These are phyloP conservation scores for Timema podura DNA, from an alignment of 2,888 invertebrate species.

Conservation along the genomic window DNA sequence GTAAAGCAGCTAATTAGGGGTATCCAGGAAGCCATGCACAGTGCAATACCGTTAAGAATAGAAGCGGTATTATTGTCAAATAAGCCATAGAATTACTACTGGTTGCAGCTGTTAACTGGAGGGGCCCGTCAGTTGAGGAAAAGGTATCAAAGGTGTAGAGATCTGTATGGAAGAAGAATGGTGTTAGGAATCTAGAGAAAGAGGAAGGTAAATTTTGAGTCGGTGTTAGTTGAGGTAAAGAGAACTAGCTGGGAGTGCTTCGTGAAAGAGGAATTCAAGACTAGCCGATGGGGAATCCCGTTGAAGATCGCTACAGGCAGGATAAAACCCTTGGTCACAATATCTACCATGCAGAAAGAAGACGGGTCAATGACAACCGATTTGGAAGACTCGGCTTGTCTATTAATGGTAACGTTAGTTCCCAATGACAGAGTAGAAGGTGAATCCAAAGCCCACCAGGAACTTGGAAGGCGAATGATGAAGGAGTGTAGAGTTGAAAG, in stretches of 20 bases:
- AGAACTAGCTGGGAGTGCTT: background rate
- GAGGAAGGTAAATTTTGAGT: background rate
- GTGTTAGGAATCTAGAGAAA: background rate
- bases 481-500: background rate
- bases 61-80: background rate
- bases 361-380: background rate
- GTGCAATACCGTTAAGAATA: background rate
- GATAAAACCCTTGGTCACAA: background rate
- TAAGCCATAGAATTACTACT: background rate
- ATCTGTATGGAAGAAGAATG: background rate
- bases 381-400: background rate
- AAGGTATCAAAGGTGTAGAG: background rate
- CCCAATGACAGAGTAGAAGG: background rate
- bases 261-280: background rate
- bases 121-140: background rate
- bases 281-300: constrained; percentile 5
- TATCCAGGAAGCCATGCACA: background rate
- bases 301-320: background rate
- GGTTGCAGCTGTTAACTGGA: background rate
- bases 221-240: background rate
- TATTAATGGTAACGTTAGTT: background rate
- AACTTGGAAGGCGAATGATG: background rate
- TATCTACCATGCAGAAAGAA: background rate
- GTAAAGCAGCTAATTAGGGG: background rate
- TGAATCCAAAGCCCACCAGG: background rate